Conservation (phyloP, 2,113 vertebrate genomes). For the Pseudorectes ferrugineus region DNA sequence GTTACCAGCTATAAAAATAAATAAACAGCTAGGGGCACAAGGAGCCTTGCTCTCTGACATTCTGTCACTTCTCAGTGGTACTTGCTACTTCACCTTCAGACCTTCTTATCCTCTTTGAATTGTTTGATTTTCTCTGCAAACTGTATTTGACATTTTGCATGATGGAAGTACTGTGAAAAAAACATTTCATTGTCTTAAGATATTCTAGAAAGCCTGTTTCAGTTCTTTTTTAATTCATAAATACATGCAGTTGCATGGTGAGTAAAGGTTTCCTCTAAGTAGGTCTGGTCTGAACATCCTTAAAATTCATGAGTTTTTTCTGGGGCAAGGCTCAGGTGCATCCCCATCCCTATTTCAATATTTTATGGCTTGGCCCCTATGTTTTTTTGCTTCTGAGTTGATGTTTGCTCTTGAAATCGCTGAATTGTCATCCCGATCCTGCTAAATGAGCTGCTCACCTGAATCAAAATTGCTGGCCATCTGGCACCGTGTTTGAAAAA, state of each 20-base stretch:
- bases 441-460: constrained; percentile 60
- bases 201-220: not conserved
- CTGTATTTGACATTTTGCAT: not conserved
- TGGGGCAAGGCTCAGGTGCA: not conserved
- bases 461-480: constrained; percentile 32
- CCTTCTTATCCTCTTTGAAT: constrained; percentile 14
- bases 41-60: not conserved
- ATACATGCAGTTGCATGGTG: not conserved
- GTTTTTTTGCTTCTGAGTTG: not conserved
- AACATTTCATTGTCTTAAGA: not conserved
- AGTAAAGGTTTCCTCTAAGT: not conserved
- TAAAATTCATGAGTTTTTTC: constrained; percentile 49
- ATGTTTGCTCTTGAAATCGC: constrained; percentile 27
- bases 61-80: not conserved
- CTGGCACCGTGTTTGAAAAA: constrained; percentile 20
- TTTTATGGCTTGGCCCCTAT: not conserved
- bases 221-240: not conserved
- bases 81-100: constrained; percentile 6
- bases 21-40: not conserved
- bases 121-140: constrained; percentile 14
- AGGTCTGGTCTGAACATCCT: not conserved
- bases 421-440: not conserved
- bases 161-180: not conserved
- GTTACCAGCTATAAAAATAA: constrained; percentile 6
- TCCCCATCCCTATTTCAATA: not conserved